Base-by-base conservation (phyloP, 2,113 vertebrate genomes). In the Ivindomyrus marchei region DNA sequence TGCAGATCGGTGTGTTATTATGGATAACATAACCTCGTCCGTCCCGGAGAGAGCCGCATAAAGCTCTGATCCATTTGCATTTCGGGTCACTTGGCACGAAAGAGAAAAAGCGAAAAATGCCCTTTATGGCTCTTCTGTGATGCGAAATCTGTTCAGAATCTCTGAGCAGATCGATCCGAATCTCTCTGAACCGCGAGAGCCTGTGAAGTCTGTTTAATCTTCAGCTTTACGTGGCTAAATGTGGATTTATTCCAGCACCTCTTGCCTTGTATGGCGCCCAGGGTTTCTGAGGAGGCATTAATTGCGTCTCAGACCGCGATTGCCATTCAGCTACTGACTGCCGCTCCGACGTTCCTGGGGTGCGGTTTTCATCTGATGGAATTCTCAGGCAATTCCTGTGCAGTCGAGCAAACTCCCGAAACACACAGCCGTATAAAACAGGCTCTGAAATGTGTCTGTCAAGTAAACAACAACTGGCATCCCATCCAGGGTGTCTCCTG, bases 61-160 rank as follows among this genome's bases (percentile, higher is more conserved):
- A 49, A 50, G 15, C 84, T 50, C 84, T 86, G 84, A 86, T 27
- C 84, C 84, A 86, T 86, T 86, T 27, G 84, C 84, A 86, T 86
- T 86, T 86, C 24, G n/a, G 84, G 45, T 86, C 84, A 49, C 84
- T 86, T 17, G 45, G 50, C 84, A 86, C 1, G 9, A 84, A 47
- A 85, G 45, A 85, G 17, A 46, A 70, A 85, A 85, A 85, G 45
- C 24, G 15, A 46, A 70, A 85, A 45, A 13, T 9, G 24, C 46
- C n/a, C 84, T 50, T 85, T 45, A 47, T 13, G 9, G 19, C 47
- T 50, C 45, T 0, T 27, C 24, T 17, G 5, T 42, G 74, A 36
- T 50, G 84, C 46, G 9, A 46, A 31, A 27, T 70, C 39, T 85
- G 45, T 50, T 49, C 84, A 50, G 84, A 50, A 50, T 47, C 84